These are phyloP conservation scores for Lerema accius DNA, from an alignment of 1,140 invertebrate species.

Conservation along the genomic window DNA sequence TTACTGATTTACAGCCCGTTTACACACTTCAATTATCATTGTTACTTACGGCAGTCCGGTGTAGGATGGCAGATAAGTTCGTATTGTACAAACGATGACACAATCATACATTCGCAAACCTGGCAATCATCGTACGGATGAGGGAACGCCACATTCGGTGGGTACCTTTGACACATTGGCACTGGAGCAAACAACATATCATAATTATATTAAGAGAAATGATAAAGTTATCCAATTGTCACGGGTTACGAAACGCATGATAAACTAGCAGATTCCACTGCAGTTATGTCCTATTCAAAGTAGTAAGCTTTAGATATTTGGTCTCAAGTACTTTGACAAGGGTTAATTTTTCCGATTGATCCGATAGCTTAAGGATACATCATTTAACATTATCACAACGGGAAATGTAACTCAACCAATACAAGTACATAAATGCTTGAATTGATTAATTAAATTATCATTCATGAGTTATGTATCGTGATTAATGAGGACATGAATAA, in stretches of 20 bases:
- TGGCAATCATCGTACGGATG: slow-evolving; percentile 48
- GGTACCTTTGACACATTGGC: slow-evolving; percentile 45
- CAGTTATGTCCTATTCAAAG: no score
- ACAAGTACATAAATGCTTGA: background rate
- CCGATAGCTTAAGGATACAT: background rate
- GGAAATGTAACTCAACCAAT: background rate
- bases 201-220: no score
- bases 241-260: background rate
- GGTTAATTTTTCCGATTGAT: background rate
- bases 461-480: background rate
- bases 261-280: no score
- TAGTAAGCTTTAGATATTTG: no score
- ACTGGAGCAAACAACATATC: slow-evolving; percentile 34
- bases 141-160: slow-evolving; percentile 46
- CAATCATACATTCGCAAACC: slow-evolving; percentile 41
- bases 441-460: background rate
- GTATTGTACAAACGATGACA: slow-evolving; percentile 20
- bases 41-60: slow-evolving; percentile 43
- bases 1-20: background rate
- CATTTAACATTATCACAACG: background rate
- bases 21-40: slow-evolving; percentile 3
- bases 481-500: background rate
- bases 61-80: slow-evolving; percentile 40
- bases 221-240: no score
- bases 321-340: no score